Percentiles rank a stretch among this genome's conserved stretches.
Conservation (phyloP, 2,113 vertebrate genomes). For the Nansenia antarctica region DNA sequence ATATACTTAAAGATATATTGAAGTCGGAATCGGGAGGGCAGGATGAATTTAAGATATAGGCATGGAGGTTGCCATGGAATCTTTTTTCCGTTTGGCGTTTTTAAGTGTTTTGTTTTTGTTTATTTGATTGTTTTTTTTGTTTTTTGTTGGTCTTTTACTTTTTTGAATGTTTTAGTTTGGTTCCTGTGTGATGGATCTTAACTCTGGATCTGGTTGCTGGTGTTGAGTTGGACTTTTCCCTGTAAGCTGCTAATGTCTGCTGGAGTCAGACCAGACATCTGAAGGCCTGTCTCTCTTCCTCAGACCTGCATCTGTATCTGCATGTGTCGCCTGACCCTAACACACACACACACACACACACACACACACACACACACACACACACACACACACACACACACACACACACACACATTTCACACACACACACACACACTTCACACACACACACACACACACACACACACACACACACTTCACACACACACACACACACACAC, state of each 20-base stretch:
- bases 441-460: not conserved
- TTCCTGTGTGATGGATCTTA: slow-evolving; percentile 6
- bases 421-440: not conserved
- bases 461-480: not conserved
- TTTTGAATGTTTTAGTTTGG: slow-evolving; percentile 13
- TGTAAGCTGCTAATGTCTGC: slow-evolving; percentile 56
- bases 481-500: too few relatives aligned
- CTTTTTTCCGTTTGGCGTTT: slow-evolving; percentile 58
- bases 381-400: not conserved
- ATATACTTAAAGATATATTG: slow-evolving; percentile 56
- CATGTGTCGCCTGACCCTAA: not conserved
- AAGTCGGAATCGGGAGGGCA: slow-evolving; percentile 27
- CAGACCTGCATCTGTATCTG: not conserved
- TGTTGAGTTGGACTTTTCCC: slow-evolving; percentile 30
- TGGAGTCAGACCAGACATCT: slow-evolving; percentile 32
- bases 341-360: not conserved
- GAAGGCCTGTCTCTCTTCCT: slow-evolving; percentile 11
- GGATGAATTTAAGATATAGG: slow-evolving; percentile 19
- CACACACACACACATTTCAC: not conserved
- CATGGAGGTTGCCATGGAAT: slow-evolving; percentile 61
- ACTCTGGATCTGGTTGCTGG: slow-evolving; percentile 1
- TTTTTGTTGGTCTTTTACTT: slow-evolving; percentile 17
- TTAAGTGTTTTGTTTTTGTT: slow-evolving; percentile 15
- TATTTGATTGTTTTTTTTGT: slow-evolving; percentile 32
- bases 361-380: too few relatives aligned